Evolutionary conservation across 2,888 invertebrate genomes (phyloP), one percentile per base, ranked within the genome.

Genomic region (Chouioia cunea): DNA sequence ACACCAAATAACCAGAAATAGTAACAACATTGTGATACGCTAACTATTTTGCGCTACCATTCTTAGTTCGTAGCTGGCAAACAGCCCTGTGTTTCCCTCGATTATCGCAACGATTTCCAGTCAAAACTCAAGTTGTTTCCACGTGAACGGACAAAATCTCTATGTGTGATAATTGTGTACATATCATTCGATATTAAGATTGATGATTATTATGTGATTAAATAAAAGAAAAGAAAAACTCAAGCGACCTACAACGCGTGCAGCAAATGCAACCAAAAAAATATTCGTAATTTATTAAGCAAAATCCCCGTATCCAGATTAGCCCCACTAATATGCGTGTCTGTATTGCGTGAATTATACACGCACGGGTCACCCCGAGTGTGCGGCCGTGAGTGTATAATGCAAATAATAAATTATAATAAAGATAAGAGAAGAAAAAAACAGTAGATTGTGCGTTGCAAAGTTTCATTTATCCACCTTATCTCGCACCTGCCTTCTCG

Each of bases 131-230:
- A 36, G 36, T 36, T 10, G 36, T 36, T 36, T 36, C 36, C 36
- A 36, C 36, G 36, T 36, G 36, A 47, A 74, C 62, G 58, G 58
- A 58, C 67, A 75, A 70, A 67, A 64, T 76, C 74, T 77, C 73
- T 77, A 75, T 71, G 75, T 76, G 77, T 78, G 76, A 77, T 78
- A 77, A 78, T 57, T 76, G 76, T 76, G 77, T 77, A 77, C 76
- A 77, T 77, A 77, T 76, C 75, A 77, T 75, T 77, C 74, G 71
- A 54, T 65, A 65, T 43, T 73, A 71, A 65, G 64, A 68, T 71
- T 69, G 66, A 76, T 74, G 60, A 74, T 73, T 59, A 71, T 59
- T 59, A 71, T 59, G 57, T 74, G 67, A 72, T 75, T 60, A 56
- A 65, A 67, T 63, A 64, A 4, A 12, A 36, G 12, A 36, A 12